phyloP scores from a whole-genome alignment of 1,140 invertebrate species.

The Phenacoccus solenopsis region DNA sequence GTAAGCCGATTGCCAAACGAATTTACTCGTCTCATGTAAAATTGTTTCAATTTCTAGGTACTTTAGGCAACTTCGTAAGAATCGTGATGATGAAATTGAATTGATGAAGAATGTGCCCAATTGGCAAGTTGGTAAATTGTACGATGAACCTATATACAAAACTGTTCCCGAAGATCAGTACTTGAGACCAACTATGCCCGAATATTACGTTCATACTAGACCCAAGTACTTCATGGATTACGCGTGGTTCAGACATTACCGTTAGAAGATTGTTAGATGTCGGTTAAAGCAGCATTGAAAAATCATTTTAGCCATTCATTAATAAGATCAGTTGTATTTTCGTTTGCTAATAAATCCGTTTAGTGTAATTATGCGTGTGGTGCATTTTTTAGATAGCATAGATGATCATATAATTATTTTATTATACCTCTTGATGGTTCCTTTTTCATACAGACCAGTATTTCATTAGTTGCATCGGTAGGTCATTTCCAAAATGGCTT shows the following conservation, averaged over 20 bases:
- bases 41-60: conserved; percentile 34
- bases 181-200: conserved; percentile 45
- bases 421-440: too few relatives aligned
- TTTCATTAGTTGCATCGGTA: too few relatives aligned
- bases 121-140: conserved; percentile 79
- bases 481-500: too few relatives aligned
- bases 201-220: conserved; percentile 54
- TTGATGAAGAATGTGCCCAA: conserved; percentile 78
- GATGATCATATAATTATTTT: too few relatives aligned
- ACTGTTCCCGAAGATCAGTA: conserved; percentile 38
- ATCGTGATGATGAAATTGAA: conserved; percentile 69
- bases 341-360: too few relatives aligned
- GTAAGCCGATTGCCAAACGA: neutral
- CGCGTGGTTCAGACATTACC: neutral
- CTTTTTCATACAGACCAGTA: too few relatives aligned
- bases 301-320: too few relatives aligned
- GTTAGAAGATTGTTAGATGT: too few relatives aligned
- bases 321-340: too few relatives aligned
- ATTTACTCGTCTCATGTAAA: neutral
- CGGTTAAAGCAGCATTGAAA: too few relatives aligned
- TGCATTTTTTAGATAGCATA: too few relatives aligned
- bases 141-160: conserved; percentile 66
- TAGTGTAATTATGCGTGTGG: too few relatives aligned
- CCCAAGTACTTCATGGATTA: conserved; percentile 31
- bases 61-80: conserved; percentile 62